phyloP scores from a whole-genome alignment of 2,888 invertebrate species.

The Seira musarum region DNA sequence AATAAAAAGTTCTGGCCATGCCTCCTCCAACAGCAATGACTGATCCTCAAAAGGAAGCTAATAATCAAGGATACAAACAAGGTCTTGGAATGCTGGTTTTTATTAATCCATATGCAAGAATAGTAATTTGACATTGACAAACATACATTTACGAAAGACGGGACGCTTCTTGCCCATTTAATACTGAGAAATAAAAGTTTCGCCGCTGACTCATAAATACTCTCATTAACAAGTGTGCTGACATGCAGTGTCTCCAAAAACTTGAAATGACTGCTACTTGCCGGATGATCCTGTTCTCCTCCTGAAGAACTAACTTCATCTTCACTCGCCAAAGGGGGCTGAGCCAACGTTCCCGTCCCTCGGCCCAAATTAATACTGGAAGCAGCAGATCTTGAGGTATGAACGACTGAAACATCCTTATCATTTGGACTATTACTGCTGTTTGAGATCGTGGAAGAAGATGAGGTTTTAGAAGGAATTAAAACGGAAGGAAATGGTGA shows the following conservation, averaged over 20 bases:
- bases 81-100: too few species aligned
- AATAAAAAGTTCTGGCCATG: conserved; percentile 89
- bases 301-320: conserved; percentile 76
- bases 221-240: conserved; percentile 76
- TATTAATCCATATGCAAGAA: conserved; percentile 4
- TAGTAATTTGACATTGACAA: not conserved
- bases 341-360: not conserved
- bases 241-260: conserved; percentile 72
- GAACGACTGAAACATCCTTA: conserved; percentile 73
- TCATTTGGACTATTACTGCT: conserved; percentile 42
- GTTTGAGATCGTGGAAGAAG: conserved; percentile 69
- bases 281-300: conserved; percentile 74
- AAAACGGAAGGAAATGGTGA: conserved; percentile 38
- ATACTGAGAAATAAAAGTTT: conserved; percentile 84
- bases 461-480: conserved; percentile 69
- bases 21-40: conserved; percentile 81
- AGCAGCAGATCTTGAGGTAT: conserved; percentile 7
- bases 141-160: conserved; percentile 81
- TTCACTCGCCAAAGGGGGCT: conserved; percentile 65
- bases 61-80: conserved; percentile 62
- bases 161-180: conserved; percentile 85
- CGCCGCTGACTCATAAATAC: conserved; percentile 81
- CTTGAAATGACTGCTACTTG: conserved; percentile 55
- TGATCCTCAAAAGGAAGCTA: conserved; percentile 82
- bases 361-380: not conserved